Evolutionary conservation across 2,888 invertebrate species (phyloP), one percentile per base, ranked within the genome.

Genomic region (Phania funesta): DNA sequence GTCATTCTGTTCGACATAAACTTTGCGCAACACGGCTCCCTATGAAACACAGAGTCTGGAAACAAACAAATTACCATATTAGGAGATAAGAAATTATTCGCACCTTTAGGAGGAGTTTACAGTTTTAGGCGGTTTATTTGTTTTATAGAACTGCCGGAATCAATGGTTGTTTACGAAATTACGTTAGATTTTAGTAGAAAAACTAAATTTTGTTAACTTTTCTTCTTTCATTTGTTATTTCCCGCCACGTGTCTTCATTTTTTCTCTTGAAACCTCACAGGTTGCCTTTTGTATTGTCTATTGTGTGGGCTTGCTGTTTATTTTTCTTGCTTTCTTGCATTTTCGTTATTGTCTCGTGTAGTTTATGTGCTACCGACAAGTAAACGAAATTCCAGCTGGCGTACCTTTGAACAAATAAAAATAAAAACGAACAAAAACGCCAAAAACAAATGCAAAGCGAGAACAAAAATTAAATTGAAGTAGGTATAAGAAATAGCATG

Each of bases 381-480:
- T 20, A 46, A 32, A 32, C 2, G 35, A 24, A 29, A 48, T 26
- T 7, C 18, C 20, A 52, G 26, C 18, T 54, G 24, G 29, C 26
- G 38, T 52, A 32, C 38, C 67, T 67, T 38, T 20, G 20, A 26
- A 16, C 24, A 32, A 46, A 54, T 18, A 67, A 26, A 46, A 18
- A 50, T 18, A 24, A 7, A 58, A n/a, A 38, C 11, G 20, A 52
- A 18, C 29, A 38, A 38, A 65, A 48, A 56, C n/a, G n/a, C 11
- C 26, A 24, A n/a, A 29, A 29, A 68, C 6, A 64, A 52, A 22
- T 46, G 0, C 9, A 18, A 44, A 44, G 3, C 41, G 13, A 22
- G 4, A 11, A 16, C 1, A 44, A n/a, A 18, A 38, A 41, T 24
- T 20, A 44, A 20, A 2, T 0, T 8, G 24, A 18, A 20, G 3